Evolutionary conservation across 2,113 vertebrate genomes (phyloP), one percentile per base, ranked within the genome.

Genomic region (Perognathus longimembris): DNA sequence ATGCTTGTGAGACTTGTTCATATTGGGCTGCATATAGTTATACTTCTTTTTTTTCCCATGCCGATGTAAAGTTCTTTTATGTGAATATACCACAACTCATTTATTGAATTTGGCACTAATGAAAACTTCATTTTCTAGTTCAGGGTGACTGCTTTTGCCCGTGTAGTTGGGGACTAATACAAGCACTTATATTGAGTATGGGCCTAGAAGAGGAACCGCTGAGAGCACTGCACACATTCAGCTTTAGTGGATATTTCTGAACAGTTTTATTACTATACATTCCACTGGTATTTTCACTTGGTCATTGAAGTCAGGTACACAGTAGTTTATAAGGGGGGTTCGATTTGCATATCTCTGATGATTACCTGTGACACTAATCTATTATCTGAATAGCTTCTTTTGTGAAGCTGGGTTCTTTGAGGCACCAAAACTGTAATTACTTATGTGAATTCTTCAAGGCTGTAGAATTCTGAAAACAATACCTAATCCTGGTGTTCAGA

Each of bases 381-480:
- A 77, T 57, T 50, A 69, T 83, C 20, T 93, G 40, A 71, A 70
- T 75, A 87, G 76, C 57, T 63, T 88, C 63, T 85, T 45, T 45
- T 45, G 45, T 36, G 7, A 95, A 90, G 36, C 42, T 81, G n/a
- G 69, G 32, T 80, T 93, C 54, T 94, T 71, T 92, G 34, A 80
- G 36, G 38, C 26, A 40, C 36, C 67, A 69, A 89, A 95, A 84
- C 74, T 80, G 7, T 12, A 92, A 75, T n/a, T 83, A 36, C 42
- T 91, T 50, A 61, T 40, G 7, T 88, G 70, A 95, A 79, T 61
- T 94, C 34, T 79, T 83, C 54, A 38, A 90, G 30, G 30, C 38
- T 88, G 26, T n/a, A 54, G 40, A 90, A 95, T 2, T 38, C 61
- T 45, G 45, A 45, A 45, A 45, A 45, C 45, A 45, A 12, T 45